A percentile compares a stretch with the other conserved stretches of the same genome.
Conservation (phyloP, 2,888 invertebrate species). For the Dolichopus griseipennis region DNA sequence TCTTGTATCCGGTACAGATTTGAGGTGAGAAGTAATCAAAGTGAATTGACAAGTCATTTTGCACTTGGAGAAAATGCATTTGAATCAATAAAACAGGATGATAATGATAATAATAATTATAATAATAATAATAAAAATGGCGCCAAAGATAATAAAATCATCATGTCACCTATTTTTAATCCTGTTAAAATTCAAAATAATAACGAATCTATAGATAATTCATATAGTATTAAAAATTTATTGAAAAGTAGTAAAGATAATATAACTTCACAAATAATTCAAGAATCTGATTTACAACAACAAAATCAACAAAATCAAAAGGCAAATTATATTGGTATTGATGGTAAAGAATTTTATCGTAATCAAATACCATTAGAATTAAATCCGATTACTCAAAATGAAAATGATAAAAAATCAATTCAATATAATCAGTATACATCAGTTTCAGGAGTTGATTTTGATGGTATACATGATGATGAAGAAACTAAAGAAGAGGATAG, state of each 20-base stretch:
- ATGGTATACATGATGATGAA: neutral
- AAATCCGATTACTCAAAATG: neutral
- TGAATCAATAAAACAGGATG: conserved; percentile 21
- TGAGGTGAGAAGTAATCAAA: conserved; percentile 43
- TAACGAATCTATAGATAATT: neutral
- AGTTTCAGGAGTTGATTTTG: too few species aligned
- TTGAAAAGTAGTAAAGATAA: neutral
- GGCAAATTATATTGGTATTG: neutral
- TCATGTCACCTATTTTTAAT: neutral
- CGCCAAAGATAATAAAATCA: conserved; percentile 2
- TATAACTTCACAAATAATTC: neutral
- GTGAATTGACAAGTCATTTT: conserved; percentile 44
- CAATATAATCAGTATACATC: too few species aligned
- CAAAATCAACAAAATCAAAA: neutral
- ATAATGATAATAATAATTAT: too few species aligned
- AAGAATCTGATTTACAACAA: neutral
- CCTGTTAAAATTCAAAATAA: neutral
- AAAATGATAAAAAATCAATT: too few species aligned
- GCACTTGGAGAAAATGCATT: conserved; percentile 46
- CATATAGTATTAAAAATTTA: neutral
- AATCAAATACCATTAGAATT: neutral
- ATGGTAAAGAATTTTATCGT: neutral
- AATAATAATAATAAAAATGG: neutral
- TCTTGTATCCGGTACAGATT: conserved; percentile 31
- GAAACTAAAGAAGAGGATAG: neutral